Evolutionary conservation across 2,113 vertebrate genomes (phyloP).

Genomic region (Lanius ludovicianus): DNA sequence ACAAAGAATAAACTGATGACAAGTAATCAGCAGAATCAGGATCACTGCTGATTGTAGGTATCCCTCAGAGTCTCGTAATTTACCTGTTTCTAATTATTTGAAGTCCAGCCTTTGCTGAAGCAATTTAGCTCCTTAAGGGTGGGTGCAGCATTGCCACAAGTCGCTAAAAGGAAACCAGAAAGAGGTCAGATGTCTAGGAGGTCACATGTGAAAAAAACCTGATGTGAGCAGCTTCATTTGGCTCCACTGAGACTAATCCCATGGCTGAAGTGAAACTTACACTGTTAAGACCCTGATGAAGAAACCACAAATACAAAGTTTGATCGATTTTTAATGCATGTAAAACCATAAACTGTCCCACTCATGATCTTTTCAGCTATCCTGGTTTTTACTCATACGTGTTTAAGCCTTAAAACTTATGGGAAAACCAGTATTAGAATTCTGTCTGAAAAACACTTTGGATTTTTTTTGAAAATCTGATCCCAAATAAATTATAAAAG

Average conservation of each 20-base stretch:
- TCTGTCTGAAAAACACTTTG: background rate
- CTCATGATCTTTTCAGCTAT: background rate
- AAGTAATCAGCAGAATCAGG: background rate
- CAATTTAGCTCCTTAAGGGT: background rate
- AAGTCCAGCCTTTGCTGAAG: background rate
- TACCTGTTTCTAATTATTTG: background rate
- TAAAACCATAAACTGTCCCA: background rate
- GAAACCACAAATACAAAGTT: background rate
- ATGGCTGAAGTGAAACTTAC: background rate
- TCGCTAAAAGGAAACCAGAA: background rate
- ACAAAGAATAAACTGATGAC: background rate
- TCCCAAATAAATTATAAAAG: background rate
- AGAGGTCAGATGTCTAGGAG: background rate
- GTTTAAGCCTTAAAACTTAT: background rate
- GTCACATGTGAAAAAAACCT: background rate
- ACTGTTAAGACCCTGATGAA: background rate
- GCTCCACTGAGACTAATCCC: background rate
- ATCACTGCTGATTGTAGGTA: background rate
- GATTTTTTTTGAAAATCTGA: background rate
- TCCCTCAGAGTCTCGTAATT: background rate
- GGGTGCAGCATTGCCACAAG: background rate
- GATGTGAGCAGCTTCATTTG: background rate
- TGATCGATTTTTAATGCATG: background rate
- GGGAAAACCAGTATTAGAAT: background rate
- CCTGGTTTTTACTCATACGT: background rate